A percentile compares a stretch with the other conserved stretches of the same genome.
Evolutionary conservation across 2,888 invertebrate species (phyloP).

Genomic region (Arrhopalites spinosus): DNA sequence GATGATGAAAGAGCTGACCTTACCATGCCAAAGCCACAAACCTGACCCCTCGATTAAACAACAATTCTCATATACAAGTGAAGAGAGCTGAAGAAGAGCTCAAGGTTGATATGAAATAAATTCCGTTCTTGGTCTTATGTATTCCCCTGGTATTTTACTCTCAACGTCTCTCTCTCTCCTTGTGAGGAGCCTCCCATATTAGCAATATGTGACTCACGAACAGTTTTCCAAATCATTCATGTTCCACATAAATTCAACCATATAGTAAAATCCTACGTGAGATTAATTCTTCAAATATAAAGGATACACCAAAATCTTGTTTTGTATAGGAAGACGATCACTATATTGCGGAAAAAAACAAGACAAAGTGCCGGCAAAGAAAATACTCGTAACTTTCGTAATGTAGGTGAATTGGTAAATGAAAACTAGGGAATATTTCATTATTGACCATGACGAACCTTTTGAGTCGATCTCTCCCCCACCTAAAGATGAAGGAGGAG

Average conservation of each 20-base stretch:
- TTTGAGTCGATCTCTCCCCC: no score
- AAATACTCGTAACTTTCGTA: neutral
- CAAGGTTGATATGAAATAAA: neutral
- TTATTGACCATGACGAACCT: no score
- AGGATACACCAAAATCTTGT: neutral
- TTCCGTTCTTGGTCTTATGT: neutral
- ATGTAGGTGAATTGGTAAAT: neutral
- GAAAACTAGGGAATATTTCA: neutral
- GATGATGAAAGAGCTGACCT: slow-evolving; percentile 6
- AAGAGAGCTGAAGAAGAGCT: neutral
- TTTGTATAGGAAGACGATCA: neutral
- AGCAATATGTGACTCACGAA: no score
- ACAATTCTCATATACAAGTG: neutral
- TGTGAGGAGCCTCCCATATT: neutral
- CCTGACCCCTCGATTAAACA: slow-evolving; percentile 16
- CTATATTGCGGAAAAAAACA: no score
- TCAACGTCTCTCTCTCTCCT: neutral
- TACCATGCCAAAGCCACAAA: neutral
- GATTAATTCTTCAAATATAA: neutral
- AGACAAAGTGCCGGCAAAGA: no score
- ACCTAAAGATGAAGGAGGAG: neutral
- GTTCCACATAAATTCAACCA: neutral
- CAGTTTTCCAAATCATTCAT: no score
- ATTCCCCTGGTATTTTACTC: no score
- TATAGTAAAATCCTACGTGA: neutral